These are phyloP conservation scores for Halesus radiatus DNA, from an alignment of 1,140 invertebrate species.

Conservation along the genomic window DNA sequence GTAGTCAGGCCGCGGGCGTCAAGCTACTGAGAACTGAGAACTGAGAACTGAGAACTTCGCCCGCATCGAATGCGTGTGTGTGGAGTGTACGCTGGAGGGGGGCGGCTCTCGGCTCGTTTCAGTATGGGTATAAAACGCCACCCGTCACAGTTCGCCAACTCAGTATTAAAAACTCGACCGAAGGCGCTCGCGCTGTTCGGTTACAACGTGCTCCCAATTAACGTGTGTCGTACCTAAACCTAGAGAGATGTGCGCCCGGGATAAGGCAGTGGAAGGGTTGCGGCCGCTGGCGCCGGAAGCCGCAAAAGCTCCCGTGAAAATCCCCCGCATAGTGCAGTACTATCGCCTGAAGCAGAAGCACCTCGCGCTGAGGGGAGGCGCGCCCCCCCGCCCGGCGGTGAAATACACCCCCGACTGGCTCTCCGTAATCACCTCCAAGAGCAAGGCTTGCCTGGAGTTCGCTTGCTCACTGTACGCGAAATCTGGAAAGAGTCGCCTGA, in stretches of 20 bases:
- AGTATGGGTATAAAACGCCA: slow-evolving; percentile 18
- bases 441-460: slow-evolving; percentile 14
- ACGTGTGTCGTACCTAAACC: neutral
- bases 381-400: neutral
- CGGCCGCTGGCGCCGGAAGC: slow-evolving; percentile 1
- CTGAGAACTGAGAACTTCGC: too few relatives aligned
- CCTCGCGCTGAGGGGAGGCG: neutral
- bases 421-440: slow-evolving; percentile 24
- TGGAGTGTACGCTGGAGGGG: neutral
- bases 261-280: slow-evolving; percentile 38
- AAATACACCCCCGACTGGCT: slow-evolving; percentile 47
- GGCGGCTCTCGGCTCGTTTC: neutral
- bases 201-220: neutral
- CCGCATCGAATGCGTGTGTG: too few relatives aligned
- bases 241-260: slow-evolving; percentile 52
- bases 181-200: slow-evolving; percentile 14
- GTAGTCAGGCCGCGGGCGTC: too few relatives aligned
- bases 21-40: too few relatives aligned
- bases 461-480: neutral
- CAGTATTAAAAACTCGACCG: slow-evolving; percentile 14
- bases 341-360: slow-evolving; percentile 51
- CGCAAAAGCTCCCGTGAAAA: neutral
- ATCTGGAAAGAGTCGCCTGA: slow-evolving; percentile 7
- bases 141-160: slow-evolving; percentile 1
- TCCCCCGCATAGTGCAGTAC: slow-evolving; percentile 24